Evolutionary conservation across 2,888 invertebrate species (phyloP), one percentile per base, ranked within the genome.

Genomic region (Phortica magna): DNA sequence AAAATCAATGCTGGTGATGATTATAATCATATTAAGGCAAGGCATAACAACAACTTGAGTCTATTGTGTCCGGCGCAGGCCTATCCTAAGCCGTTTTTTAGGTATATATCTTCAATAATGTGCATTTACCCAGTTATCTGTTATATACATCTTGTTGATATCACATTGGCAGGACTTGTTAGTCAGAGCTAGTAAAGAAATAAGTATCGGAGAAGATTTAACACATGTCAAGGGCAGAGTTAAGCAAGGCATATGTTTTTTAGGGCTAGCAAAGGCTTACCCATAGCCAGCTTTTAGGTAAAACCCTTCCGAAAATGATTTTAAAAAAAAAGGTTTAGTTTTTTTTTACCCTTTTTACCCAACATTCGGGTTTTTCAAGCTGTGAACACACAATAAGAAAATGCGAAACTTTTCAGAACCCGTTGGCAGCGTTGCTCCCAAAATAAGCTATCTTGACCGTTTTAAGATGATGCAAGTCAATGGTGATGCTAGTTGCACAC

Each of bases 261-360:
- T 94, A 84, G 96, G 96, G 90, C 95, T 95, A 71, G 95, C 95
- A 76, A 96, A 96, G 93, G 95, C 95, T 42, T 95, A 93, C 91
- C 94, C 94, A 31, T 93, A 94, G 73, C 94, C 94, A 43, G 88
- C 90, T 76, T 93, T 93, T 92, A 93, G 94, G 93, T 94, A 93
- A 92, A 88, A 91, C 7, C 70, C 7, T 42, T n/a, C n/a, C 10
- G 14, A 53, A 22, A 48, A 48, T 48, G 7, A 12, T 48, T 31
- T 31, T 31, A 31, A 31, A 31, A 31, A 31, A 31, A 31, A 4
- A 2, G 53, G 4, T 53, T 53, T 2, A 10, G 53, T n/a, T 6
- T 53, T n/a, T 6, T 53, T 14, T 10, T 14, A 65, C 14, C 3
- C 65, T n/a, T 41, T 12, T 12, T 5, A 39, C 65, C 65, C 65